Conservation (phyloP, 1,140 invertebrate species). For the Drosophila subpulchrella region DNA sequence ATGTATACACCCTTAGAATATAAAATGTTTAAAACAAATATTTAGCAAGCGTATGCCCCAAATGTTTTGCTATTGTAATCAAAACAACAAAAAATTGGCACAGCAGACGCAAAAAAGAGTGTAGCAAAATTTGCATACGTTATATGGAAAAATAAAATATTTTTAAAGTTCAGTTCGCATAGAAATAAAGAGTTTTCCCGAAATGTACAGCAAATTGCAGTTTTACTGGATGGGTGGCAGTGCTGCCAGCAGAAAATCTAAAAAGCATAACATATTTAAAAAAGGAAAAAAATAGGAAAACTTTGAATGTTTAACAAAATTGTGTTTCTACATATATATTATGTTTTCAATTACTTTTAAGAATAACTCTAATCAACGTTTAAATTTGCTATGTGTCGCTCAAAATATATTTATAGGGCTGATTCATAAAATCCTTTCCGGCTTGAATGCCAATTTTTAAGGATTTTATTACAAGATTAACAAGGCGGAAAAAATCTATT, state of each 20-base stretch:
- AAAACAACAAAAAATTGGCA: constrained; percentile 26
- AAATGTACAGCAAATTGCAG: constrained; percentile 20
- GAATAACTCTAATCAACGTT: no score
- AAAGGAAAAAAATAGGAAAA: no score
- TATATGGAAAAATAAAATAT: constrained; percentile 55
- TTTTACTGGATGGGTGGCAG: neutral
- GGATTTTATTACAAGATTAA: no score
- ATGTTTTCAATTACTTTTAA: no score
- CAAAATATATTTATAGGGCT: no score
- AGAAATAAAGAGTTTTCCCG: constrained; percentile 59
- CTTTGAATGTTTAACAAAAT: no score
- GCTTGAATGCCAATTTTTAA: no score
- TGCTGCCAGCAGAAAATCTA: neutral
- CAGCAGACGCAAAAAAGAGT: constrained; percentile 11
- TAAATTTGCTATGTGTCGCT: no score
- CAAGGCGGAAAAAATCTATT: no score
- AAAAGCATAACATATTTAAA: no score
- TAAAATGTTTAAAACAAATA: constrained; percentile 49
- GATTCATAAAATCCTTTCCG: no score
- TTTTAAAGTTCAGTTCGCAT: constrained; percentile 47
- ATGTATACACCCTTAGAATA: constrained; percentile 35
- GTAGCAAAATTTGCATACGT: constrained; percentile 52
- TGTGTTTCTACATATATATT: no score
- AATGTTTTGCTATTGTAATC: constrained; percentile 41
- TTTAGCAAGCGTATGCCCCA: constrained; percentile 49